Evolutionary conservation across 2,113 vertebrate genomes (phyloP).

Genomic region (Sardina pilchardus): DNA sequence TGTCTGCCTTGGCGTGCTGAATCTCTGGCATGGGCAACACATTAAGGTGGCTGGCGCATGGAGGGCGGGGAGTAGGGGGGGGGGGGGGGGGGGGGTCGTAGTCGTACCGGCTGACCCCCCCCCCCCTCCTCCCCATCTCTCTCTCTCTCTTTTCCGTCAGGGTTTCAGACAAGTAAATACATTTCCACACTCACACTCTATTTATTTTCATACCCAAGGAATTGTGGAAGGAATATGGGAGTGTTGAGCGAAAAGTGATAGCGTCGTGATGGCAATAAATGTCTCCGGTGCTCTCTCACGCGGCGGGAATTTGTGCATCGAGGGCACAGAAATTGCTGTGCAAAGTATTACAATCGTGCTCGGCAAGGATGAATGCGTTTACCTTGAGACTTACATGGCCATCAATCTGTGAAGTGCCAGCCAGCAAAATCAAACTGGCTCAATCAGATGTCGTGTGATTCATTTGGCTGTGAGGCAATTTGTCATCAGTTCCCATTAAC

Average conservation of each 20-base stretch:
- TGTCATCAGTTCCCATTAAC: neutral
- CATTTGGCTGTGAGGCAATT: slow-evolving; percentile 1
- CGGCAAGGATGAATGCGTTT: neutral
- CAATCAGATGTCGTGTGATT: neutral
- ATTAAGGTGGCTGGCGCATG: neutral
- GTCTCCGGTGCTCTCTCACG: neutral
- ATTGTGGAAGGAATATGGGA: neutral
- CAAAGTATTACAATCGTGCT: neutral
- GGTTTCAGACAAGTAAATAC: neutral
- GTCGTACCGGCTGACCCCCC: too few species aligned
- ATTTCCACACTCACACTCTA: neutral
- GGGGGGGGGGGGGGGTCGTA: too few species aligned
- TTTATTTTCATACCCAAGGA: neutral
- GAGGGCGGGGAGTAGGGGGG: too few species aligned
- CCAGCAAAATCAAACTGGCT: neutral
- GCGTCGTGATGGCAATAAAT: neutral
- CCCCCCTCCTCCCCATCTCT: too few species aligned
- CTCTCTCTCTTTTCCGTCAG: neutral
- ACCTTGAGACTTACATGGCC: neutral
- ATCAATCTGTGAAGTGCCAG: slow-evolving; percentile 12
- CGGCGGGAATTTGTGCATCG: neutral
- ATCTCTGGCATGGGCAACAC: neutral
- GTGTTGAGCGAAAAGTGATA: neutral
- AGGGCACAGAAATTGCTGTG: neutral
- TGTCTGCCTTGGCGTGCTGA: neutral